Percentiles rank a stretch among this genome's conserved stretches.
These are phyloP conservation scores for Rhadinocentrus ornatus DNA, from an alignment of 2,797 vertebrate species.

Conservation along the genomic window DNA sequence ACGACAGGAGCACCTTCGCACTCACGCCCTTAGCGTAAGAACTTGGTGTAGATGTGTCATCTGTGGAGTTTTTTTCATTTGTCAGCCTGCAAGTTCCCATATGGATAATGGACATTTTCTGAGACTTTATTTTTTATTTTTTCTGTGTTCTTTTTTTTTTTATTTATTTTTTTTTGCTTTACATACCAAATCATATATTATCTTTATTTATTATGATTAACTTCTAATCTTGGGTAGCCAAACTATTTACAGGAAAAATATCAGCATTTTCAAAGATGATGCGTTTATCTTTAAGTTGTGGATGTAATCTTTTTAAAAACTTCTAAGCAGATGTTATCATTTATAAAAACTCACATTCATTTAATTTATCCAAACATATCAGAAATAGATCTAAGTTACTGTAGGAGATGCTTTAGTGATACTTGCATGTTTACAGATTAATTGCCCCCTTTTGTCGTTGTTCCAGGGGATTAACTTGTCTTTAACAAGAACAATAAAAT, in stretches of 20 bases:
- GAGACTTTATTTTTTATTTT: background rate
- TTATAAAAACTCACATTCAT: no score
- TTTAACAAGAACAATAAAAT: background rate
- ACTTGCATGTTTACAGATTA: background rate
- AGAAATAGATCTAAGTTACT: no score
- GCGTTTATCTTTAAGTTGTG: no score
- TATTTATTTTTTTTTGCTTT: background rate
- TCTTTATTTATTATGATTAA: no score
- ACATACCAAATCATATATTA: background rate
- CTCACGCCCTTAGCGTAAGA: conserved; percentile 93
- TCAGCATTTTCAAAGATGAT: no score
- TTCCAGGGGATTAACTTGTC: background rate
- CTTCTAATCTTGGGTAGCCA: no score
- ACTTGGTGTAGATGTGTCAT: background rate
- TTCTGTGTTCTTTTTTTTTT: background rate
- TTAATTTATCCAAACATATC: no score
- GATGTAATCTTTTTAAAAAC: no score
- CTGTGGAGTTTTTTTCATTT: background rate
- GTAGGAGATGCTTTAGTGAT: background rate
- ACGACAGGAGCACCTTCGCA: conserved; percentile 95
- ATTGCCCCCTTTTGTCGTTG: background rate
- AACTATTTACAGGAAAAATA: no score
- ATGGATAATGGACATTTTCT: background rate
- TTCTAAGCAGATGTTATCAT: no score
- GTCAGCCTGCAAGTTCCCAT: background rate